Evolutionary conservation across 2,113 vertebrate genomes (phyloP).

Genomic region (Catharus fuscescens): DNA sequence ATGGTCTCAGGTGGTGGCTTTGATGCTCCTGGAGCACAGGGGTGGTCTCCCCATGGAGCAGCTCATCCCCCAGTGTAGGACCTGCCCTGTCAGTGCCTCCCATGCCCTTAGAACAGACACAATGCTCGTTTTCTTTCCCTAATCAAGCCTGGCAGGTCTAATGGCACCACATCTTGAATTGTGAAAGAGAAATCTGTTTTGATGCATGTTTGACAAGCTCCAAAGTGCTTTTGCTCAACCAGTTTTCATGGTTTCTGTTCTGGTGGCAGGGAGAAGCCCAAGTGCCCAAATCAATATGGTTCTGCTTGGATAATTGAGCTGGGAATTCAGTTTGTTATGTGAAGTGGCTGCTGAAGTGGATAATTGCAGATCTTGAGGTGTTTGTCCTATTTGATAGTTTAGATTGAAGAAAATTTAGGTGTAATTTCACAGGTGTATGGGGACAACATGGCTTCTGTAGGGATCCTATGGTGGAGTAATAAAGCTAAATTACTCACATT

Average conservation of each 20-base stretch:
- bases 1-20: background rate
- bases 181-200: background rate
- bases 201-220: background rate
- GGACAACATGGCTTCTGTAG: background rate
- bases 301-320: background rate
- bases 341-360: constrained; percentile 7
- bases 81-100: background rate
- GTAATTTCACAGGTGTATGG: background rate
- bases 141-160: background rate
- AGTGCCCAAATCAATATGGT: background rate
- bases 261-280: background rate
- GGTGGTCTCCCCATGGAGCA: background rate
- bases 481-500: background rate
- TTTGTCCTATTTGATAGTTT: background rate
- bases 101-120: fast-evolving
- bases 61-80: background rate
- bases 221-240: background rate
- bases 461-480: background rate
- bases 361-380: constrained; percentile 1
- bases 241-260: background rate
- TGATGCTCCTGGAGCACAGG: background rate
- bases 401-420: background rate
- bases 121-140: background rate
- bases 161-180: background rate
- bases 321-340: background rate